Evolutionary conservation across 2,888 invertebrate species (phyloP), one percentile per base, ranked within the genome.

Genomic region (Elaeidobius kamerunicus): DNA sequence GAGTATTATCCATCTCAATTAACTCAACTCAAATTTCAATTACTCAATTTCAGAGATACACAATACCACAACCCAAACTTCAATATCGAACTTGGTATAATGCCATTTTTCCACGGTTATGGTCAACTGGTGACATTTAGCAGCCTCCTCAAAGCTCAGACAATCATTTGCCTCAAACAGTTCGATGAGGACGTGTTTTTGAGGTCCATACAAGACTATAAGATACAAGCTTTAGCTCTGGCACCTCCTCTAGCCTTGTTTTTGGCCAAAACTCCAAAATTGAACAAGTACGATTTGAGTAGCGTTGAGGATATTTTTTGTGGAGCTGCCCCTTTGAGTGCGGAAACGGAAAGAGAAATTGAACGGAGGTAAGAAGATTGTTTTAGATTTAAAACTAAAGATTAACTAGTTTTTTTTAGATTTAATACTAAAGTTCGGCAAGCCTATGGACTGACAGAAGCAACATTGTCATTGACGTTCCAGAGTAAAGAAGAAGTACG

Each of bases 211-310:
- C 81, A 88, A 65, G 78, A 82, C 55, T 78, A 84, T 65, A 83
- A 80, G 76, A 78, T 87, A 2, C 79, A 81, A 52, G 75, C 81
- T 69, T 75, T 84, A 1, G 81, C 82, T 11, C 71, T 89, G 57
- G 92, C 91, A 3, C 92, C 93, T 1, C 91, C 92, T 0, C 74
- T 93, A 30, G 81, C 89, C 67, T 81, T 91, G 18, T 88, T 91
- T 68, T 71, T 93, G 52, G 86, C 88, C 0, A 91, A 91, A 70
- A 83, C 86, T 67, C 87, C 89, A 0, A 73, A 87, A 40, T 84
- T 91, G 3, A 74, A 79, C n/a, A 79, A 85, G 55, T 91, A 85
- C 65, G 84, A 93, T 69, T 73, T 93, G 50, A 81, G 84, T 0
- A 82, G 82, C 4, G 67, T 92, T 1, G 76, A 79, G 60, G 77